A percentile compares a stretch with the other conserved stretches of the same genome.
These are phyloP conservation scores for Podiceps cristatus DNA, from an alignment of 2,113 vertebrate genomes.

Conservation along the genomic window DNA sequence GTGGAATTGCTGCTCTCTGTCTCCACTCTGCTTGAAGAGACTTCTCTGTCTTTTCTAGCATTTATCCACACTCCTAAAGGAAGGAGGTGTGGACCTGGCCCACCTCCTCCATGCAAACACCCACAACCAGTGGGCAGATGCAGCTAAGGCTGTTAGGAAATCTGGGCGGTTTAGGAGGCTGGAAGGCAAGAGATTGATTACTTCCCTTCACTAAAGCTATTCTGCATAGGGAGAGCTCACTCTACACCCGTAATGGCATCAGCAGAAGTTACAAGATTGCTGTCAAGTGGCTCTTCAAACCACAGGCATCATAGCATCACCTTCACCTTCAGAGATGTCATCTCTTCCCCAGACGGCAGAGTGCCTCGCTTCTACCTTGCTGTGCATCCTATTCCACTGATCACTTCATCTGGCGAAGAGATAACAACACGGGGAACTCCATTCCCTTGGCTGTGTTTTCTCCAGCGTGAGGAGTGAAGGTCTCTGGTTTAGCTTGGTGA, in stretches of 20 bases:
- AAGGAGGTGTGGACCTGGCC: not conserved
- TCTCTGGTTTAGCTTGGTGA: not conserved
- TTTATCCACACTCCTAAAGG: not conserved
- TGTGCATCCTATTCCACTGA: not conserved
- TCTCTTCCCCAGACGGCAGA: not conserved
- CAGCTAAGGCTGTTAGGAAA: not conserved
- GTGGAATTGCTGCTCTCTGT: not conserved
- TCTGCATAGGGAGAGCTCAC: not conserved
- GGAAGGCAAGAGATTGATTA: not conserved
- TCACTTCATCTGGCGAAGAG: not conserved
- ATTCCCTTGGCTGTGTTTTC: not conserved
- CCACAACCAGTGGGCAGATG: not conserved
- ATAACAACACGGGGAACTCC: not conserved
- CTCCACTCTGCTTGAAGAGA: not conserved
- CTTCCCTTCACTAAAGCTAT: not conserved
- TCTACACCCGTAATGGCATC: not conserved
- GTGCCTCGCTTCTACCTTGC: not conserved
- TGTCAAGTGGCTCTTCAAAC: not conserved
- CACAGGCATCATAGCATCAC: not conserved
- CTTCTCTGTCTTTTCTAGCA: not conserved
- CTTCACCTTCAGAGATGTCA: slow-evolving; percentile 2
- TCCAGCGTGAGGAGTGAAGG: not conserved
- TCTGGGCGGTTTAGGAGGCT: not conserved
- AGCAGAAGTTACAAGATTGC: not conserved
- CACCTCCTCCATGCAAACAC: not conserved